phyloP scores from a whole-genome alignment of 2,797 vertebrate species.

The Falco naumanni region DNA sequence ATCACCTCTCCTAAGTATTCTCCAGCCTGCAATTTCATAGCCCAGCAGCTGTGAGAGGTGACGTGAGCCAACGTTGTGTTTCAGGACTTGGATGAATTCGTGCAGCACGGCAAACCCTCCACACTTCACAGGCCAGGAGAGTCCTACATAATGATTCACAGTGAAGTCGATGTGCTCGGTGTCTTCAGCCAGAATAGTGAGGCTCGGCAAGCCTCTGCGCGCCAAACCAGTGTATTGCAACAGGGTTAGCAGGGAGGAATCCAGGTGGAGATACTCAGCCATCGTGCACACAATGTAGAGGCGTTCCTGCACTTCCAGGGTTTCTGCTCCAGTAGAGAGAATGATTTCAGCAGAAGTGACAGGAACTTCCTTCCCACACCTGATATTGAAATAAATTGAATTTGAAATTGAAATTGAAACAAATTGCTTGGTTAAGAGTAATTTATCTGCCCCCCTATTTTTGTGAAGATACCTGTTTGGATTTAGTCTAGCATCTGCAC shows the following conservation, averaged over 20 bases:
- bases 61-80: not conserved
- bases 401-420: too few species aligned
- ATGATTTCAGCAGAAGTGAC: slow-evolving; percentile 55
- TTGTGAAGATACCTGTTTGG: not conserved
- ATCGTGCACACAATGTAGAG: slow-evolving; percentile 33
- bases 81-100: slow-evolving; percentile 34
- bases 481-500: not conserved
- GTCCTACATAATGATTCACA: not conserved
- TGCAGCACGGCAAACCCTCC: not conserved
- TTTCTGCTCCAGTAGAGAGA: not conserved
- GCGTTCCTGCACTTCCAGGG: not conserved
- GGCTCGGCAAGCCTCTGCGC: not conserved
- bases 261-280: slow-evolving; percentile 29
- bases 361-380: slow-evolving; percentile 25
- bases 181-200: slow-evolving; percentile 6
- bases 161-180: rapidly evolving
- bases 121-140: slow-evolving; percentile 58
- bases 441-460: not conserved
- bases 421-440: not conserved
- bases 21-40: slow-evolving; percentile 62
- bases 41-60: slow-evolving; percentile 48
- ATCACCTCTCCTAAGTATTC: slow-evolving; percentile 40
- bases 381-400: not conserved
- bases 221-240: not conserved
- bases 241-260: slow-evolving; percentile 27